phyloP scores from a whole-genome alignment of 2,113 vertebrate genomes.

The Semicossyphus pulcher region DNA sequence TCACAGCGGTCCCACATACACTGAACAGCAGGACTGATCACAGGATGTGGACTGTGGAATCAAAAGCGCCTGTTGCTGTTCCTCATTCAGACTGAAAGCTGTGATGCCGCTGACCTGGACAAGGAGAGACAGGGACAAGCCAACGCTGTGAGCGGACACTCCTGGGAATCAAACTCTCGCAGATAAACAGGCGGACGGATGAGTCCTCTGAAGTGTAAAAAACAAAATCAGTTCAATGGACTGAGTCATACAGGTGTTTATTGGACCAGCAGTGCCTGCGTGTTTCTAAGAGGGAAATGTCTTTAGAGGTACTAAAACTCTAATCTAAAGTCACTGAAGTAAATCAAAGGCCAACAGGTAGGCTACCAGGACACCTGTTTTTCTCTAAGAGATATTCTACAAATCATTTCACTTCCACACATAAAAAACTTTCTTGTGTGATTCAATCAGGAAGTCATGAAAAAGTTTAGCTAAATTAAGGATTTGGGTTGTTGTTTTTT shows the following conservation, averaged over 20 bases:
- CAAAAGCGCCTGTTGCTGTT: constrained; percentile 3
- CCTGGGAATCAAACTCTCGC: constrained; percentile 6
- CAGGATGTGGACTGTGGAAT: constrained; percentile 3
- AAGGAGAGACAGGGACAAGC: background rate
- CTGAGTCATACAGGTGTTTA: constrained; percentile 9
- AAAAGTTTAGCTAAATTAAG: too few relatives aligned
- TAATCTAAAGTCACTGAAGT: constrained; percentile 5
- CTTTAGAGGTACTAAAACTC: background rate
- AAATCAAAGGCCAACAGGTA: too few relatives aligned
- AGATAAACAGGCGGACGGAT: constrained; percentile 19
- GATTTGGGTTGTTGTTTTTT: too few relatives aligned
- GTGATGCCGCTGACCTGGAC: constrained; percentile 21
- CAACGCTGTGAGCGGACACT: background rate
- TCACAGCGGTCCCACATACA: constrained; percentile 7
- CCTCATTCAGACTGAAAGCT: background rate
- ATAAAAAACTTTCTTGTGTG: too few relatives aligned
- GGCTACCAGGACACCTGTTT: too few relatives aligned
- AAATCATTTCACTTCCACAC: too few relatives aligned
- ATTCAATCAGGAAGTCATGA: too few relatives aligned
- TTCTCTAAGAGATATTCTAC: too few relatives aligned
- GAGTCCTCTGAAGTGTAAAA: constrained; percentile 12
- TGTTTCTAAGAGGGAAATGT: background rate
- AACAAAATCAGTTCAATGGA: background rate
- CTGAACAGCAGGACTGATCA: constrained; percentile 1
- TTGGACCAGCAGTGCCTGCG: background rate